Evolutionary conservation across 2,888 invertebrate species (phyloP), one percentile per base, ranked within the genome.

Genomic region (Pterobdella sp.): DNA sequence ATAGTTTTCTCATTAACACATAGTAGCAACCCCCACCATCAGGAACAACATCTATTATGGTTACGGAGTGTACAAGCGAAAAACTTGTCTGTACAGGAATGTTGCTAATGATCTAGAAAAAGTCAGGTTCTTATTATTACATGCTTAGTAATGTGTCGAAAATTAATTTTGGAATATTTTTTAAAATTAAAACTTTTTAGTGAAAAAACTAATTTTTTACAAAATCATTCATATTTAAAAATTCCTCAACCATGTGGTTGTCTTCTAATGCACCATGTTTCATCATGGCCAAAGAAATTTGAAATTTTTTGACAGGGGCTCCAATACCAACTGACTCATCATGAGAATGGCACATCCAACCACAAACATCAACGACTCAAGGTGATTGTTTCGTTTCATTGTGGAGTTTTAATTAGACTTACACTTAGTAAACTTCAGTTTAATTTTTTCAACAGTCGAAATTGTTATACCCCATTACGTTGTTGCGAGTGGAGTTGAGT

Each of bases 401-500:
- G n/a, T n/a, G n/a, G n/a, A n/a, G n/a, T n/a, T n/a, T n/a, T n/a
- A n/a, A n/a, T n/a, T n/a, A n/a, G n/a, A n/a, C n/a, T n/a, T n/a
- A n/a, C n/a, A n/a, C n/a, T n/a, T n/a, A n/a, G n/a, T n/a, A n/a
- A n/a, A n/a, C n/a, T n/a, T n/a, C n/a, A n/a, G n/a, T n/a, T n/a
- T n/a, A n/a, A n/a, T n/a, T n/a, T n/a, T n/a, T n/a, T n/a, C n/a
- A 42, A 42, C 42, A 42, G 42, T 14, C 42, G 10, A 42, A 18
- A 42, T 42, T 18, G 10, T 42, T 42, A 18, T 42, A 42, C 34
- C 52, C 52, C 10, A 31, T 69, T n/a, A 49, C 10, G 31, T 49
- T 69, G 29, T 49, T 79, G 18, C 78, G 79, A 26, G 75, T 83
- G 7, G 78, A 78, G 18, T 76, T 83, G 34, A 79, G 80, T 22